These are phyloP conservation scores for Eurystomus gularis DNA, from an alignment of 2,113 vertebrate genomes.

Conservation along the genomic window DNA sequence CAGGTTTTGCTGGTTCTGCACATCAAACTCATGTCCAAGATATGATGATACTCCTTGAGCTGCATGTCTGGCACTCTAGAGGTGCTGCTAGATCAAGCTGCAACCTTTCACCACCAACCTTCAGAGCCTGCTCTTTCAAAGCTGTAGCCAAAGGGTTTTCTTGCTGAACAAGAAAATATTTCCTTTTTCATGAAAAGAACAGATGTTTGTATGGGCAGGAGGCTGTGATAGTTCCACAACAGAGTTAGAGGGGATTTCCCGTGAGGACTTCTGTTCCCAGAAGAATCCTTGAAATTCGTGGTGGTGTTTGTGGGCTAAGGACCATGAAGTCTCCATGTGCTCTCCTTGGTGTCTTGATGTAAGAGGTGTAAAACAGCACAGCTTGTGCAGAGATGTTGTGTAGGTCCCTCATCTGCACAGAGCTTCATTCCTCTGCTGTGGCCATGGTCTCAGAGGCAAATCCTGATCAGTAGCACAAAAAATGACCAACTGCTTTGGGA, in stretches of 20 bases:
- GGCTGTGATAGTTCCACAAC: not conserved
- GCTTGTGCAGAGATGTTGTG: not conserved
- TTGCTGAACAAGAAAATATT: not conserved
- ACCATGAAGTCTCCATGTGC: not conserved
- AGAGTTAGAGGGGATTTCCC: not conserved
- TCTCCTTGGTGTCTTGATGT: not conserved
- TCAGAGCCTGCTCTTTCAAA: not conserved
- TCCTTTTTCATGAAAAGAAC: not conserved
- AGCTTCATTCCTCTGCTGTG: not conserved
- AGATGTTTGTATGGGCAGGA: not conserved
- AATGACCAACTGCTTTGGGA: not conserved
- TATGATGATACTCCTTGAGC: not conserved
- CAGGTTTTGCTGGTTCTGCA: not conserved
- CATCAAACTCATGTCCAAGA: not conserved
- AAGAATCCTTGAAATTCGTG: not conserved
- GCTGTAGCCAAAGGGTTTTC: not conserved
- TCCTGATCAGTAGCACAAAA: not conserved
- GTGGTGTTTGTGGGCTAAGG: not conserved
- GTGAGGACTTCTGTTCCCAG: not conserved
- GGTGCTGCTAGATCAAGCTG: not conserved
- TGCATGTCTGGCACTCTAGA: not conserved
- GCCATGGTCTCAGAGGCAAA: not conserved
- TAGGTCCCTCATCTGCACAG: not conserved
- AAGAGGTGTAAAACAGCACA: not conserved
- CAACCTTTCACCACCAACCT: not conserved